Evolutionary conservation across 2,797 vertebrate genomes (phyloP).

Genomic region (Hippopotamyrus pictus): DNA sequence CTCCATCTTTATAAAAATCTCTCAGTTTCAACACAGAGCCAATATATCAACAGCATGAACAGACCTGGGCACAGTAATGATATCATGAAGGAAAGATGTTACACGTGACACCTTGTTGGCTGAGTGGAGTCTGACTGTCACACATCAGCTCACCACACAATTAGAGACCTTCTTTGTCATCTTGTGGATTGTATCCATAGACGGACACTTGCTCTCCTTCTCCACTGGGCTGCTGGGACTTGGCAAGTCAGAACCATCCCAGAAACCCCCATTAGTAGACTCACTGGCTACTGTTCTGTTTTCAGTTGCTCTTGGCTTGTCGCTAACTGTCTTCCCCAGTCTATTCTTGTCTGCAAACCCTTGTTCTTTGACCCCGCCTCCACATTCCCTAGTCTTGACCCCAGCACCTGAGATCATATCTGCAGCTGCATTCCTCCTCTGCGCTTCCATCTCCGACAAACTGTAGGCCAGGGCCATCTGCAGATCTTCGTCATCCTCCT

Average conservation of each 20-base stretch:
- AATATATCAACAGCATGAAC: not conserved
- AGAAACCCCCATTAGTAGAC: not conserved
- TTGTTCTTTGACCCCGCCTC: slow-evolving; percentile 32
- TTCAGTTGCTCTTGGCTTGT: slow-evolving; percentile 17
- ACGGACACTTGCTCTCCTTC: slow-evolving; percentile 29
- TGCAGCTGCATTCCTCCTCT: slow-evolving; percentile 67
- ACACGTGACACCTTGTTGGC: not conserved
- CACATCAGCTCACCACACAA: slow-evolving; percentile 55
- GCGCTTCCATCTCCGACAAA: slow-evolving; percentile 90
- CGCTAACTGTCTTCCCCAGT: not conserved
- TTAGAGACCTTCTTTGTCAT: slow-evolving; percentile 55
- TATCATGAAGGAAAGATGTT: not conserved
- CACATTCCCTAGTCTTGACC: slow-evolving; percentile 24
- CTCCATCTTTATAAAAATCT: not conserved
- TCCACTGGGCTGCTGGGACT: not conserved
- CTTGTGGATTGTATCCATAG: slow-evolving; percentile 38
- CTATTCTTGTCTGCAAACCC: slow-evolving; percentile 14
- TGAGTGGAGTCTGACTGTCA: not conserved
- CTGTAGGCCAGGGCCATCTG: slow-evolving; percentile 97
- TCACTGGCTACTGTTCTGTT: slow-evolving; percentile 10
- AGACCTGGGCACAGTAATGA: not conserved
- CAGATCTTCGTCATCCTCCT: slow-evolving; percentile 80
- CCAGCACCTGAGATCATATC: slow-evolving; percentile 63
- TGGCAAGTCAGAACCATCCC: not conserved
- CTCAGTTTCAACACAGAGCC: not conserved